A percentile compares a stretch with the other conserved stretches of the same genome.
Conservation (phyloP, 2,797 vertebrate genomes). For the Scleropages formosus region DNA sequence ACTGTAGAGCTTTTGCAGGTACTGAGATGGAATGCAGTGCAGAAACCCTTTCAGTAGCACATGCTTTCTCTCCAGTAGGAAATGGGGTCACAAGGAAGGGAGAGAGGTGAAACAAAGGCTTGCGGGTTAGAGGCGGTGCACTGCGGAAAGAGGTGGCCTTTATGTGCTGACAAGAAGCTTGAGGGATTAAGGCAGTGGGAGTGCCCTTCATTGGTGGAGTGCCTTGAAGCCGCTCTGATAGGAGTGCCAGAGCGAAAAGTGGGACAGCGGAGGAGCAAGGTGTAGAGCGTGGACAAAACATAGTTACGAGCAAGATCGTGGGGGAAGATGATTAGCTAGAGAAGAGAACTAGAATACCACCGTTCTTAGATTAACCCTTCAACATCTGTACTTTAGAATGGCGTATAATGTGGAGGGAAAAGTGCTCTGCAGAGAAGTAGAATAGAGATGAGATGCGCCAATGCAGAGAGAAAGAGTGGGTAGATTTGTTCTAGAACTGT, state of each 20-base stretch:
- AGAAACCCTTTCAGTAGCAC: background rate
- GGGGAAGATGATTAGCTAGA: background rate
- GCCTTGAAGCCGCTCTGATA: background rate
- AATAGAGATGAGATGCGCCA: background rate
- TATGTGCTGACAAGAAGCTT: slow-evolving; percentile 11
- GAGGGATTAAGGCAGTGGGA: slow-evolving; percentile 15
- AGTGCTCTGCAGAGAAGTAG: background rate
- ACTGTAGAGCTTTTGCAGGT: background rate
- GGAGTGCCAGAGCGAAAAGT: slow-evolving; percentile 35
- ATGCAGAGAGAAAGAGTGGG: too few species aligned
- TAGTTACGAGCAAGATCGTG: background rate
- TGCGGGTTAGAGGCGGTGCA: background rate
- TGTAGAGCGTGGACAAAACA: background rate
- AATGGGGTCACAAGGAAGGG: background rate
- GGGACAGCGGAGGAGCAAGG: slow-evolving; percentile 27
- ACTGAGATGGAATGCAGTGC: background rate
- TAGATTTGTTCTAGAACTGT: too few species aligned
- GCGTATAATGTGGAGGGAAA: background rate
- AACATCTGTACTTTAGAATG: too few species aligned
- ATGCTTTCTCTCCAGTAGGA: background rate
- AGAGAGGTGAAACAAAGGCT: background rate
- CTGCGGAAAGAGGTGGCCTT: background rate
- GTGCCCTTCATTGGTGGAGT: background rate
- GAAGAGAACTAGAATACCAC: too few species aligned
- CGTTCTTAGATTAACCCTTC: background rate